phyloP scores from a whole-genome alignment of 2,888 invertebrate genomes.

The Folsomia candida region DNA sequence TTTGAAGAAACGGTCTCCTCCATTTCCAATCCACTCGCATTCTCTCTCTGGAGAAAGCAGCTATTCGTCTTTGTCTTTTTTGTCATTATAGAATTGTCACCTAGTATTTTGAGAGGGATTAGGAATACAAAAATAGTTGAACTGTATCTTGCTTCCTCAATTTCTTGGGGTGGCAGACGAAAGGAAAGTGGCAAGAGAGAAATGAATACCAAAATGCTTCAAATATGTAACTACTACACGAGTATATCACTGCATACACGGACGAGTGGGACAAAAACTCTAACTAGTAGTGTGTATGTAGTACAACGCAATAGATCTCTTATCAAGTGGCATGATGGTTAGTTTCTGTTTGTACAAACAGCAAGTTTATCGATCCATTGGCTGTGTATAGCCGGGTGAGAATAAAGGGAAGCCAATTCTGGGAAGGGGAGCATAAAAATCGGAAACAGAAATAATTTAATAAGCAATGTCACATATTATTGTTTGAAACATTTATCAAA shows the following conservation, averaged over 20 bases:
- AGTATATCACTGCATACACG: background rate
- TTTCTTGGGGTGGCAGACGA: too few relatives aligned
- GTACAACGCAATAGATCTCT: background rate
- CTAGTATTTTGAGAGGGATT: background rate
- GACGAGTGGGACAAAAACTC: background rate
- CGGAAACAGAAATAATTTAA: conserved; percentile 49
- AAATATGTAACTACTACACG: background rate
- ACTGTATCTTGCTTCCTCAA: too few relatives aligned
- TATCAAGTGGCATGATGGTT: background rate
- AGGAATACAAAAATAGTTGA: background rate
- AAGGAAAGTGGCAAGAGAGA: background rate
- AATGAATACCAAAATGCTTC: background rate
- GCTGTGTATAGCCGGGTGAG: background rate
- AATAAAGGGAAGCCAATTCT: conserved; percentile 7
- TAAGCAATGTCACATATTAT: conserved; percentile 48
- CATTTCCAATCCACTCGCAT: background rate
- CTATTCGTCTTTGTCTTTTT: background rate
- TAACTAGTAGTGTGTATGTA: background rate
- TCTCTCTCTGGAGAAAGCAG: background rate
- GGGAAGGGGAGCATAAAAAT: conserved; percentile 31
- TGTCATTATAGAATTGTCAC: background rate
- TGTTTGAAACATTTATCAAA: conserved; percentile 43
- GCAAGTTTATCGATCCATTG: conserved; percentile 14
- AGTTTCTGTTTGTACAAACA: too few relatives aligned
- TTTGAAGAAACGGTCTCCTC: background rate